Conservation (phyloP, 2,113 vertebrate genomes). For the Clupea harengus region DNA sequence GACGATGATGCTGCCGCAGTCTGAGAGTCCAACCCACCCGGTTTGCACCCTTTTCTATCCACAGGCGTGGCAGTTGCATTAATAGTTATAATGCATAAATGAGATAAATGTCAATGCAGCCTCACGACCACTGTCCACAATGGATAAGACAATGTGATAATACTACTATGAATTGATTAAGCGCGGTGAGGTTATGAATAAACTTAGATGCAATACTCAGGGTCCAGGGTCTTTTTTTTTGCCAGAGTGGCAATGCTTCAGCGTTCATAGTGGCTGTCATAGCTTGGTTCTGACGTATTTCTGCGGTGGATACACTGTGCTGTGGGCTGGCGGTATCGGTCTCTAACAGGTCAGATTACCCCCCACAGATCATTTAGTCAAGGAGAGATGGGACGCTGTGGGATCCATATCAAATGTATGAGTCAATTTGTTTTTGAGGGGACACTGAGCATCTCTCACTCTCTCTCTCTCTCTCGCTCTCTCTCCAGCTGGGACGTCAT, state of each 20-base stretch:
- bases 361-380: neutral
- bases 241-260: too few species aligned
- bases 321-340: neutral
- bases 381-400: neutral
- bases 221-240: too few species aligned
- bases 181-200: neutral
- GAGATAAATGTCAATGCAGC: neutral
- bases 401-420: neutral
- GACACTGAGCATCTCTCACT: slow-evolving; percentile 5
- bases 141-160: neutral
- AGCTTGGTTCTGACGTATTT: neutral
- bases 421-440: neutral
- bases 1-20: neutral
- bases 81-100: neutral
- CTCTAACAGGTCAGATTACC: neutral
- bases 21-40: neutral
- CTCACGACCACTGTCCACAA: neutral
- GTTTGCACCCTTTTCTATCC: neutral
- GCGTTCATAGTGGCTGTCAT: neutral
- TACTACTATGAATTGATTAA: neutral
- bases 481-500: neutral
- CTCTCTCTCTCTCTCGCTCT: slow-evolving; percentile 3
- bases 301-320: neutral
- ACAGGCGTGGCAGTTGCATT: neutral
- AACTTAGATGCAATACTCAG: neutral